phyloP scores from a whole-genome alignment of 2,797 vertebrate genomes.

The Sebastes jordani region DNA sequence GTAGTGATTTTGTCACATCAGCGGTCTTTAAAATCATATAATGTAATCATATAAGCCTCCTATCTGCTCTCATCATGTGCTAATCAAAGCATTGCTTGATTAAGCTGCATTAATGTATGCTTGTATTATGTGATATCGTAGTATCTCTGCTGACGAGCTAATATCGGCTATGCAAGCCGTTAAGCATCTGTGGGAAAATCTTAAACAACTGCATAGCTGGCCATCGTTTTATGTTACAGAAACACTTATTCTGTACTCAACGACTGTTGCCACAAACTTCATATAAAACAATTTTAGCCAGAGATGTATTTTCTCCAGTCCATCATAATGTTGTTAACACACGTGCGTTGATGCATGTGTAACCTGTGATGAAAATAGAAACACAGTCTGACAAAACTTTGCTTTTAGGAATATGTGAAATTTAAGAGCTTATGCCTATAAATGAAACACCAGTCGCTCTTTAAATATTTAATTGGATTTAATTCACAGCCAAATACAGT shows the following conservation, averaged over 20 bases:
- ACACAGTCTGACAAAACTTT: neutral
- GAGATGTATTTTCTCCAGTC: neutral
- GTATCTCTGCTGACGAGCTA: neutral
- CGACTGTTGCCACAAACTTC: neutral
- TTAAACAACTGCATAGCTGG: neutral
- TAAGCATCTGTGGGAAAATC: neutral
- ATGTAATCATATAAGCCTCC: slow-evolving; percentile 1
- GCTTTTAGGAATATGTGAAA: neutral
- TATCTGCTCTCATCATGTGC: slow-evolving; percentile 7
- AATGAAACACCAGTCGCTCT: neutral
- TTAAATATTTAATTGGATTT: neutral
- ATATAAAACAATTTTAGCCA: neutral
- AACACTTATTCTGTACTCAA: neutral
- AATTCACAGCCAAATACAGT: neutral
- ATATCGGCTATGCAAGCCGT: neutral
- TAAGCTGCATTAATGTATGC: slow-evolving; percentile 23
- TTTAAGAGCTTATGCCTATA: neutral
- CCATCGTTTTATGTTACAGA: neutral
- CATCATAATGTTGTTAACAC: neutral
- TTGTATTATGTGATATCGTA: neutral
- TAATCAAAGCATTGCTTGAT: slow-evolving; percentile 13
- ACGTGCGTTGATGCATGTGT: neutral
- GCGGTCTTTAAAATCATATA: neutral
- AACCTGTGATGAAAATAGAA: neutral
- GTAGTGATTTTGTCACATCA: slow-evolving; percentile 15